Conservation (phyloP, 2,797 vertebrate genomes). For the Mergus octosetaceus region DNA sequence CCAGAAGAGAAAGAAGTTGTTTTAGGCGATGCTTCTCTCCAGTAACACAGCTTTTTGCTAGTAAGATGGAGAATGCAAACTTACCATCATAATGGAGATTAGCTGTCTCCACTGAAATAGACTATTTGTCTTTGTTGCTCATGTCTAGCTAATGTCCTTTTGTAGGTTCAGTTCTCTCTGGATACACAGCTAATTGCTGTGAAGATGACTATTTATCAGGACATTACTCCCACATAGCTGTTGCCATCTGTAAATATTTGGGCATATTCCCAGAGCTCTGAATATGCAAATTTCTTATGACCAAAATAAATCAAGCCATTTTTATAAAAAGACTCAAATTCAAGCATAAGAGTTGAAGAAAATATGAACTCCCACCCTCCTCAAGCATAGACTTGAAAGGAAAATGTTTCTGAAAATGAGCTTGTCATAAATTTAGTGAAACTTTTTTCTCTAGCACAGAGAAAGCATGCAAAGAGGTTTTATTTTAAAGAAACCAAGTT, state of each 20-base stretch:
- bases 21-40: not conserved
- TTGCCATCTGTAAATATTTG: conserved; percentile 24
- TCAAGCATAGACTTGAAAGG: conserved; percentile 2
- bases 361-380: not conserved
- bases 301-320: not conserved
- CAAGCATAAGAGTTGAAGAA: not conserved
- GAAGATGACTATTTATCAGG: not conserved
- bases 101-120: not conserved
- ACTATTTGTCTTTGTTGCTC: not conserved
- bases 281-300: not conserved
- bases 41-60: not conserved
- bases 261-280: not conserved
- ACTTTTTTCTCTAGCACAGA: not conserved
- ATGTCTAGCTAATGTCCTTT: not conserved
- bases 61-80: not conserved
- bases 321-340: not conserved
- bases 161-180: not conserved
- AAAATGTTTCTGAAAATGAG: conserved; percentile 22
- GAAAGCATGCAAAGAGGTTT: not conserved
- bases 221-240: not conserved
- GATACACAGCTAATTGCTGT: not conserved
- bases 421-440: not conserved
- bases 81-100: not conserved
- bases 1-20: not conserved
- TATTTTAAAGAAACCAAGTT: not conserved